A percentile compares a stretch with the other conserved stretches of the same genome.
These are phyloP conservation scores for Stictocephala bisonia DNA, from an alignment of 2,888 invertebrate genomes.

Conservation along the genomic window DNA sequence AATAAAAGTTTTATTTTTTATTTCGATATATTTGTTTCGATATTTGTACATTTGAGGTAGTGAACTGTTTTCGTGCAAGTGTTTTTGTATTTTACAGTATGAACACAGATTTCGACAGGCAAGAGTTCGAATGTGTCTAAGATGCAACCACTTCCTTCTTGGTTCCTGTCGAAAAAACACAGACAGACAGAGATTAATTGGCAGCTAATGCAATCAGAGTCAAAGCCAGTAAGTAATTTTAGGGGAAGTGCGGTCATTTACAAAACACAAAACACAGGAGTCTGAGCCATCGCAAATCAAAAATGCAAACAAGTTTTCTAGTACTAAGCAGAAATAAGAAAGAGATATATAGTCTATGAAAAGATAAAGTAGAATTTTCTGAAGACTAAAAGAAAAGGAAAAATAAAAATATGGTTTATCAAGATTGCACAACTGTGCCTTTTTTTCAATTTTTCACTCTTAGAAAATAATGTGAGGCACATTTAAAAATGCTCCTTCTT, in stretches of 20 bases:
- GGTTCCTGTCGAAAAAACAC: constrained; percentile 44
- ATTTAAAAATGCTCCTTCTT: no score
- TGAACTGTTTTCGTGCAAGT: not conserved
- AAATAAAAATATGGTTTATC: no score
- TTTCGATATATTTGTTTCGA: not conserved
- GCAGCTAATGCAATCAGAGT: constrained; percentile 42
- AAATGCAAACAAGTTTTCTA: no score
- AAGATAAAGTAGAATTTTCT: no score
- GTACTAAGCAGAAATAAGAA: no score
- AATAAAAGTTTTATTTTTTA: not conserved
- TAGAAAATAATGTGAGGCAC: no score
- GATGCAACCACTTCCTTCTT: constrained; percentile 40
- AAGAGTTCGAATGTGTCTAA: constrained; percentile 19
- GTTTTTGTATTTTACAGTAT: constrained; percentile 19
- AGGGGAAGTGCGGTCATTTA: constrained; percentile 21
- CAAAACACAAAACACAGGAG: constrained; percentile 29
- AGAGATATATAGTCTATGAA: no score
- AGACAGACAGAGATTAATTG: constrained; percentile 34
- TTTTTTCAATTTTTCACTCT: no score
- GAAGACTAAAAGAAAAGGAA: no score
- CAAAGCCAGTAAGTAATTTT: constrained; percentile 22
- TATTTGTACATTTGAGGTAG: constrained; percentile 17
- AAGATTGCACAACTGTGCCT: no score
- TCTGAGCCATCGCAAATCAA: no score
- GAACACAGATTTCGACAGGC: constrained; percentile 13